Conservation (phyloP, 2,113 vertebrate genomes). For the Melanerpes formicivorus region DNA sequence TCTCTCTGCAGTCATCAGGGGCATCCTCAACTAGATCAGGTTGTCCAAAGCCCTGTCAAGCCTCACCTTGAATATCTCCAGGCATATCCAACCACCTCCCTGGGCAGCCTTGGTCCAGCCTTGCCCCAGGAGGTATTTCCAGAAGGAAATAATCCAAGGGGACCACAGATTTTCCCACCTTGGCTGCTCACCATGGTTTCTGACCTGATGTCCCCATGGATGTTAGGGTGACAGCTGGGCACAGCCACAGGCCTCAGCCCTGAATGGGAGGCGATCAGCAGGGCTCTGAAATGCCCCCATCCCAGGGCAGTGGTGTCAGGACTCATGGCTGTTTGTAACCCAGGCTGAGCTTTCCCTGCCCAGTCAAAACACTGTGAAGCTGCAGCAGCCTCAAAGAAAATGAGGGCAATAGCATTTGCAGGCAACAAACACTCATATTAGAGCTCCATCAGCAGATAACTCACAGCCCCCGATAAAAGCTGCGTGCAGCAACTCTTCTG, state of each 20-base stretch:
- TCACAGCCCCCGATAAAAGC: background rate
- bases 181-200: background rate
- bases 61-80: too few relatives aligned
- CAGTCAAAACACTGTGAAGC: background rate
- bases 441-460: background rate
- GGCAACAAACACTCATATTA: background rate
- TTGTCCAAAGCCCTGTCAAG: too few relatives aligned
- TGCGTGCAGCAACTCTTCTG: accelerated
- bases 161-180: background rate
- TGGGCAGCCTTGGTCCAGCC: too few relatives aligned
- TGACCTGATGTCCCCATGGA: accelerated
- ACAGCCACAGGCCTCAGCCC: background rate
- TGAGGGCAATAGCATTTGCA: background rate
- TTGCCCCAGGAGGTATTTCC: background rate
- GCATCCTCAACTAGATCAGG: too few relatives aligned
- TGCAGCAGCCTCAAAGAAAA: background rate
- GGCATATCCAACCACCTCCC: too few relatives aligned
- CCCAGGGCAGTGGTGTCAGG: accelerated
- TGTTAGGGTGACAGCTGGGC: background rate
- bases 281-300: background rate
- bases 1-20: too few relatives aligned
- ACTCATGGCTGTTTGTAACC: background rate
- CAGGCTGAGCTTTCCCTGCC: background rate
- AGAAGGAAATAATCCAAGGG: background rate
- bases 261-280: background rate